These are phyloP conservation scores for Ictalurus furcatus DNA, from an alignment of 2,113 vertebrate species.

Conservation along the genomic window DNA sequence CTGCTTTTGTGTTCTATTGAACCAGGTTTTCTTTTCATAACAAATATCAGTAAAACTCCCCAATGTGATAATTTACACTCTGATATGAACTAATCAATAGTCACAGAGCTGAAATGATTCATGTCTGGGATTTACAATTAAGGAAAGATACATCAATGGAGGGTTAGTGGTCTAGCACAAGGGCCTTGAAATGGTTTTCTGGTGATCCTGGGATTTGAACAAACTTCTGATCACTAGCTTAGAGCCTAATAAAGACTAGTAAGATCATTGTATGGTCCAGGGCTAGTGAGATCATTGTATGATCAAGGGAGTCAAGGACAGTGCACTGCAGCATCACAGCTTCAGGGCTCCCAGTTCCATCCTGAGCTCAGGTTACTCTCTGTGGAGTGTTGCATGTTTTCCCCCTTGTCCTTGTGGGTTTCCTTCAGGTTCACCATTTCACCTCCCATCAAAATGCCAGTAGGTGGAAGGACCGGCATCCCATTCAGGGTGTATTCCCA, in stretches of 20 bases:
- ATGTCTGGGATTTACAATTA: background rate
- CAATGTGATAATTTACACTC: background rate
- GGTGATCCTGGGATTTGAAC: background rate
- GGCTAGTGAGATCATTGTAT: no score
- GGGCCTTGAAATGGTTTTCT: background rate
- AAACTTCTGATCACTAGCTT: background rate
- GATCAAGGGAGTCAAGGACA: no score
- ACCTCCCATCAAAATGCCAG: background rate
- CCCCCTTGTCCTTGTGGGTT: background rate
- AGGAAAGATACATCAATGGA: background rate
- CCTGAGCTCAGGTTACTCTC: background rate
- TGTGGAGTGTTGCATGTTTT: background rate
- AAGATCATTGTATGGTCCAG: background rate
- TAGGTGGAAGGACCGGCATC: background rate
- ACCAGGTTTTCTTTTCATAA: background rate
- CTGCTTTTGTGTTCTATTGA: background rate
- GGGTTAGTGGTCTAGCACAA: background rate
- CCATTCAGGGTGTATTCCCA: background rate
- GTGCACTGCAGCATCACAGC: background rate
- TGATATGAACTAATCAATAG: no score
- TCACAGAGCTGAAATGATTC: background rate
- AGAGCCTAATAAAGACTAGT: background rate
- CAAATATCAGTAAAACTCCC: background rate
- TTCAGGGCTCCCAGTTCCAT: background rate
- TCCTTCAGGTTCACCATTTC: background rate